These are phyloP conservation scores for Patella depressa DNA, from an alignment of 2,888 invertebrate genomes.

Conservation along the genomic window DNA sequence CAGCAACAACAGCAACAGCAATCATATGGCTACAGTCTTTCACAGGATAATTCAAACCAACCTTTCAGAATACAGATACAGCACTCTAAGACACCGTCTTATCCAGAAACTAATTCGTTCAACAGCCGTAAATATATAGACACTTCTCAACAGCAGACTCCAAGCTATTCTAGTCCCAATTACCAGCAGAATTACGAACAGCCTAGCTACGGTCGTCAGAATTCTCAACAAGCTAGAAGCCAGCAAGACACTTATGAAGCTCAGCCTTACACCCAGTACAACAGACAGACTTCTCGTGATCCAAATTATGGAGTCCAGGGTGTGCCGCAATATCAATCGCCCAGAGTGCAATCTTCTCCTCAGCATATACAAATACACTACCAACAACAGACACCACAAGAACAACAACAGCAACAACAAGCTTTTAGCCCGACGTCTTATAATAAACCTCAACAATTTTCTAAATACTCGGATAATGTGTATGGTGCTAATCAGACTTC, in stretches of 20 bases:
- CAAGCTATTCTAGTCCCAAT: conserved; percentile 12
- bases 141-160: conserved; percentile 9
- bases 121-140: conserved; percentile 16
- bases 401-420: not conserved
- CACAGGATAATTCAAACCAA: conserved; percentile 16
- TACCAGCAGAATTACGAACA: conserved; percentile 17
- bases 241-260: conserved; percentile 16
- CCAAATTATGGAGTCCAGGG: conserved; percentile 1
- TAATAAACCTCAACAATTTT: not conserved
- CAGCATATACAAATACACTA: not conserved
- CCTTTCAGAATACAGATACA: conserved; percentile 24
- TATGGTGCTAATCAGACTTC: conserved; percentile 14
- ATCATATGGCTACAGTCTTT: conserved; percentile 19
- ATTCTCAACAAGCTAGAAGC: conserved; percentile 12
- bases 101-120: conserved; percentile 25
- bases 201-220: conserved; percentile 13
- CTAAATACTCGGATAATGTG: conserved; percentile 3
- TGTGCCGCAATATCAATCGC: conserved; percentile 12
- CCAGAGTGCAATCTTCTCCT: conserved; percentile 17
- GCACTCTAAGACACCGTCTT: conserved; percentile 24
- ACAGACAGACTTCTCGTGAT: conserved; percentile 21
- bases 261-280: conserved; percentile 20
- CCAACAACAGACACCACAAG: not conserved
- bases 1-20: conserved; percentile 11
- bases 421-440: not conserved